Conservation (phyloP, 2,113 vertebrate genomes). For the Emydocephalus ijimae region DNA sequence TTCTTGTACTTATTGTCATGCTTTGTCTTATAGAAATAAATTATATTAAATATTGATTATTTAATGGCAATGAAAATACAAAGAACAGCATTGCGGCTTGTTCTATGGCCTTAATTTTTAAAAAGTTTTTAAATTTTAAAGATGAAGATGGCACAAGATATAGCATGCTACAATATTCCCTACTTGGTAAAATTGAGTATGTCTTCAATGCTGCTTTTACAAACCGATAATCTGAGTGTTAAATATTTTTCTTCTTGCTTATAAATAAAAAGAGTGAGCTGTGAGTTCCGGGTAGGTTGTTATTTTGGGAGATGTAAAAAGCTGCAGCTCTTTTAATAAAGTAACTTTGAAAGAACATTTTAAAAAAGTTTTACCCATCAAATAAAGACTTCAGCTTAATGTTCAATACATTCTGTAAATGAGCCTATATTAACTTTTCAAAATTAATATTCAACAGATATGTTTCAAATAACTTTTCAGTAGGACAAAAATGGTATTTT, state of each 20-base stretch:
- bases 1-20: slow-evolving; percentile 48
- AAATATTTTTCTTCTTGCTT: slow-evolving; percentile 7
- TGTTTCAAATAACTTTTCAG: slow-evolving; percentile 24
- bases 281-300: slow-evolving; percentile 18
- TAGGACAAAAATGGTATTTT: not conserved
- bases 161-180: slow-evolving; percentile 39
- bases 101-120: slow-evolving; percentile 69
- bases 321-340: not conserved
- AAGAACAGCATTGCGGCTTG: slow-evolving; percentile 54
- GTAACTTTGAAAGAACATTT: slow-evolving; percentile 8
- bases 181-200: slow-evolving; percentile 39
- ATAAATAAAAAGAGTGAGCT: slow-evolving; percentile 38
- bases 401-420: slow-evolving; percentile 2
- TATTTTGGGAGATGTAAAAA: not conserved
- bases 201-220: slow-evolving; percentile 31
- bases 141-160: slow-evolving; percentile 46
- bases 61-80: slow-evolving; percentile 68
- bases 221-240: slow-evolving; percentile 37
- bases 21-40: slow-evolving; percentile 59
- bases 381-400: slow-evolving; percentile 42
- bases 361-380: not conserved
- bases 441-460: not conserved
- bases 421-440: not conserved
- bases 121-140: slow-evolving; percentile 69
- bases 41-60: slow-evolving; percentile 68